Base-by-base conservation (phyloP, 2,113 vertebrate genomes). In the Boulengerochromis microlepis region DNA sequence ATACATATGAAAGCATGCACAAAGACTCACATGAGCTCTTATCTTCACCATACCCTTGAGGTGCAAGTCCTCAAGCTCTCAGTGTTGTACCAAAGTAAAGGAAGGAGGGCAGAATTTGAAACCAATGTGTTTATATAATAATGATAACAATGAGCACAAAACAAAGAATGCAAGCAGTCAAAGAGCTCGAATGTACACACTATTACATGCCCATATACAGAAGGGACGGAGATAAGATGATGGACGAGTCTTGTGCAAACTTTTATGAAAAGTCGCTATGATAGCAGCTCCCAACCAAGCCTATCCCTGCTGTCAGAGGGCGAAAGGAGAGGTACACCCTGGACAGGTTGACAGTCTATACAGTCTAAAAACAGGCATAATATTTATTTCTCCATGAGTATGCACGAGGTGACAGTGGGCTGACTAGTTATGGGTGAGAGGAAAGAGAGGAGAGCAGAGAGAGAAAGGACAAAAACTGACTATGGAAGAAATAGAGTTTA, bases 21-120 rank as follows among this genome's bases (percentile, higher is more conserved):
- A 85, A 78, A 78, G 52, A 87, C 29, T 80, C 89, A 61, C 81
- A 2, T 85, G 8, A 10, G 4, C 74, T 16, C 86, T 95, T 93
- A 96, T 95, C 95, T 86, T 7, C 29, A 29, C 56, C 5, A 40
- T 81, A 59, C 59, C 89, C 93, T 90, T 69, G 57, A 90, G 94
- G 92, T 92, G 90, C 84, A 90, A 69, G 90, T 66, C 92, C 64
- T 84, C 78, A 10, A 47, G 15, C 74, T 82, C 53, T 80, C 52
- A 82, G 85, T 2, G 50, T 83, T 47, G 47, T 86, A 89, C 92
- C 88, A 74, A 87, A 86, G 91, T 69, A 91, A 87, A 89, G 84
- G 80, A 76, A 86, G 85, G 54, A 47, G 76, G 69, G 47, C 87
- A 91, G 50, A 93, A 80, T 85, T 40, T 50, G 78, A 84, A 90